Base-by-base conservation (phyloP, 2,113 vertebrate species). In the Zapornia atra region DNA sequence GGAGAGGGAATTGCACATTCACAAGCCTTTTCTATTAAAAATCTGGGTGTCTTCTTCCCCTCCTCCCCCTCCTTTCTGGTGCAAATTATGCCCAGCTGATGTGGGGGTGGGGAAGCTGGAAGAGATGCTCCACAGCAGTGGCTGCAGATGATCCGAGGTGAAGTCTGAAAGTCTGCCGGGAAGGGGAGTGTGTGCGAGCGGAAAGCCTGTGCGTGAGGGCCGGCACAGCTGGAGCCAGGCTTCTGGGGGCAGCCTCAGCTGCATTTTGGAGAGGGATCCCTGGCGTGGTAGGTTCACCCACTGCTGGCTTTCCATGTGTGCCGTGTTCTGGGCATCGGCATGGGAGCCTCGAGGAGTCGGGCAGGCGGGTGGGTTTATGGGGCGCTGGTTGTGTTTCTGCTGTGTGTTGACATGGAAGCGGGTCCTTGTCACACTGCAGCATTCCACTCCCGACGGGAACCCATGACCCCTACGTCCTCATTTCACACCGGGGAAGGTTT, bases 361-460 rank as follows among this genome's bases (percentile, higher is more conserved):
- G 2, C 34, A 31, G 69, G 72, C 8, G 73, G 83, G 69, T 12
- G 6, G 22, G 8, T 36, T 17, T 5, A 0, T 6, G 71, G 26
- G 65, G 60, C 48, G 28, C 80, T 10, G 54, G 7, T 5, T 3
- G 38, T 13, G 7, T 7, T 24, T 2, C 53, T 78, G 71, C 46
- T 0, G 64, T 7, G 29, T 10, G 78, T 7, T 46, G 72, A 13
- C 24, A 10, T 7, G 20, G 1, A 13, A 26, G 2, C 69, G 5
- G n/a, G 40, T 8, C 69, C 84, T 44, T 87, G 96, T 92, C 66
- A 76, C 98, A 96, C 98, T 98, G 98, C 98, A 98, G 98, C 97
- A 97, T 92, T 92, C 88, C 82, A 6, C 77, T 71, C 68, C 64
- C 80, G 4, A 2, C 15, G 76, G 31, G 19, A 61, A 82, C 95